phyloP scores from a whole-genome alignment of 2,797 vertebrate genomes.

The Typhlichthys eigenmanni region DNA sequence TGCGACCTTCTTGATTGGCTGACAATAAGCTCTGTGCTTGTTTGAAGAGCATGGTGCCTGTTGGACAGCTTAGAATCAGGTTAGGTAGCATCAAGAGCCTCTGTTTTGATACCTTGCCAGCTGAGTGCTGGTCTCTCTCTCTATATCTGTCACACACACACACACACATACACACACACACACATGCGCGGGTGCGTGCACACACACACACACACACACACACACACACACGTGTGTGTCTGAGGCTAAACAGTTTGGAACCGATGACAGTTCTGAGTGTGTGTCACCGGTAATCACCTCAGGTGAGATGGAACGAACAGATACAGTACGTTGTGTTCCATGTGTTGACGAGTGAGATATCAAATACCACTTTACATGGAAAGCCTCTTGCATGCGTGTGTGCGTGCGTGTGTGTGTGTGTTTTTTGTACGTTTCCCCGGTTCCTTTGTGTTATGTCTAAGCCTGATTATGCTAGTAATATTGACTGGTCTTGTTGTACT shows the following conservation, averaged over 20 bases:
- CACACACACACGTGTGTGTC: background rate
- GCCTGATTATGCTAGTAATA: conserved; percentile 29
- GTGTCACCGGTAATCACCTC: background rate
- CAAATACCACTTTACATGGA: background rate
- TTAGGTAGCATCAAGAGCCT: background rate
- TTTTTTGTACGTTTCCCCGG: conserved; percentile 21
- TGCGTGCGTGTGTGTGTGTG: conserved; percentile 13
- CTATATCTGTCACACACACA: background rate
- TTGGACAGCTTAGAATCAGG: background rate
- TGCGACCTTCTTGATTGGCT: no score
- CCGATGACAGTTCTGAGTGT: background rate
- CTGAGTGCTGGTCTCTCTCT: conserved; percentile 1
- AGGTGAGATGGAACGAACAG: background rate
- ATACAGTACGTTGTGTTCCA: background rate
- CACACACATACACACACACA: background rate
- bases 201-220: background rate
- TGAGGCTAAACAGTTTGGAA: background rate
- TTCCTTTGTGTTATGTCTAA: conserved; percentile 26
- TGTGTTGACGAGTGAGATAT: background rate
- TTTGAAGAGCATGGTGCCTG: background rate
- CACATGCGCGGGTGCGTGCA: no score
- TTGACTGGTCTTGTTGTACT: conserved; percentile 14
- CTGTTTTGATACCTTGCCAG: background rate
- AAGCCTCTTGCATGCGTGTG: background rate
- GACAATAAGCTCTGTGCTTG: no score